Conservation (phyloP, 2,888 invertebrate genomes). For the Furcula furcula region DNA sequence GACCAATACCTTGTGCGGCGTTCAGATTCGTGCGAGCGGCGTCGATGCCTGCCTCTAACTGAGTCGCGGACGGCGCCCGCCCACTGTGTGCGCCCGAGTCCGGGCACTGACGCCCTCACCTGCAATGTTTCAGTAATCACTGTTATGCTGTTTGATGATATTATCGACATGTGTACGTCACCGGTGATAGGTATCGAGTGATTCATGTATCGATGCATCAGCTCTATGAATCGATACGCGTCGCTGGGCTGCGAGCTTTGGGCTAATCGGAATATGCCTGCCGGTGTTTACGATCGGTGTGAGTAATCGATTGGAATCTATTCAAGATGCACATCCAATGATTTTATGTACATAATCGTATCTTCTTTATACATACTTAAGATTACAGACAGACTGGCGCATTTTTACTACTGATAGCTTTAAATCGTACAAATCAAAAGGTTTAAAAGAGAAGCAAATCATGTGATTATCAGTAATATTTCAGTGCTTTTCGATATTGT, state of each 20-base stretch:
- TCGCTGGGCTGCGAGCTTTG: too few relatives aligned
- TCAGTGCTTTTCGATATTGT: too few relatives aligned
- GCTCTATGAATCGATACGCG: slow-evolving; percentile 16
- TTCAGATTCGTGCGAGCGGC: slow-evolving; percentile 78
- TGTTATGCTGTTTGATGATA: slow-evolving; percentile 36
- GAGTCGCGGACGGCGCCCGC: slow-evolving; percentile 56
- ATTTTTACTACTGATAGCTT: too few relatives aligned
- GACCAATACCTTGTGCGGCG: slow-evolving; percentile 75
- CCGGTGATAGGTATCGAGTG: slow-evolving; percentile 24
- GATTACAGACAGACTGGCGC: too few relatives aligned
- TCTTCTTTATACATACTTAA: too few relatives aligned
- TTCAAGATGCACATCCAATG: too few relatives aligned
- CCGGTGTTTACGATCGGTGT: not conserved
- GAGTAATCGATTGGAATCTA: slow-evolving; percentile 1
- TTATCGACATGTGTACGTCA: slow-evolving; percentile 27
- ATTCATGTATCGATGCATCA: slow-evolving; percentile 23
- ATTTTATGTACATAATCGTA: too few relatives aligned
- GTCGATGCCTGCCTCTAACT: slow-evolving; percentile 74
- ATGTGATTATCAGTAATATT: too few relatives aligned
- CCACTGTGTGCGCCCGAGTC: slow-evolving; percentile 49
- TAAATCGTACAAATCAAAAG: too few relatives aligned
- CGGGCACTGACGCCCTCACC: slow-evolving; percentile 54
- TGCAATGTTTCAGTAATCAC: slow-evolving; percentile 60
- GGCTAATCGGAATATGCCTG: slow-evolving; percentile 3
- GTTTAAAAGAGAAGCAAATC: too few relatives aligned